Percentiles rank a stretch among this genome's conserved stretches.
Evolutionary conservation across 1,140 invertebrate species (phyloP).

Genomic region (Heliconius nattereri): DNA sequence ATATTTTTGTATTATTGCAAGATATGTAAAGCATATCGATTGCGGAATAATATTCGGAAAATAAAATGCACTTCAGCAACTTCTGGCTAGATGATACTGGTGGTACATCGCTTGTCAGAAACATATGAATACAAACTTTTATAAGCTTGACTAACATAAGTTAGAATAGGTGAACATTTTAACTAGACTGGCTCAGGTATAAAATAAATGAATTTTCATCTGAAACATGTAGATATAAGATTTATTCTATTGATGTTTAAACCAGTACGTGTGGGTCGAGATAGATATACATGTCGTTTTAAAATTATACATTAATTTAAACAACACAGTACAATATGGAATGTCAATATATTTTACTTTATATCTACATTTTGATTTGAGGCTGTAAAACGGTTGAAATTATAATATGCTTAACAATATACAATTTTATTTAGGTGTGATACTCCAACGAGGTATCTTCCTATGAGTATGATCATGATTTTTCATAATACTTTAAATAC

Average conservation of each 20-base stretch:
- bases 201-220: slow-evolving; percentile 31
- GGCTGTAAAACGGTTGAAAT: slow-evolving; percentile 72
- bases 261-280: slow-evolving; percentile 32
- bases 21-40: too few species aligned
- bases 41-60: too few species aligned
- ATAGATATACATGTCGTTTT: slow-evolving; percentile 40
- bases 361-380: slow-evolving; percentile 78
- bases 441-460: slow-evolving; percentile 51
- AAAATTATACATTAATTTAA: slow-evolving; percentile 62
- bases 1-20: too few species aligned
- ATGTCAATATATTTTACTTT: slow-evolving; percentile 81
- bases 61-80: too few species aligned
- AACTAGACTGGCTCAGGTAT: background rate
- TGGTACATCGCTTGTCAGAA: too few species aligned
- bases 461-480: slow-evolving; percentile 52
- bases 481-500: slow-evolving; percentile 64
- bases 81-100: too few species aligned
- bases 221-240: slow-evolving; percentile 39
- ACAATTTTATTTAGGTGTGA: slow-evolving; percentile 62
- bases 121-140: background rate
- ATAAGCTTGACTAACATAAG: background rate
- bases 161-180: background rate
- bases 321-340: slow-evolving; percentile 79
- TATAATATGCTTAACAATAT: slow-evolving; percentile 75
- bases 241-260: slow-evolving; percentile 34